A percentile compares a stretch with the other conserved stretches of the same genome.
These are phyloP conservation scores for Clarias batrachus DNA, from an alignment of 2,113 vertebrate species.

Conservation along the genomic window DNA sequence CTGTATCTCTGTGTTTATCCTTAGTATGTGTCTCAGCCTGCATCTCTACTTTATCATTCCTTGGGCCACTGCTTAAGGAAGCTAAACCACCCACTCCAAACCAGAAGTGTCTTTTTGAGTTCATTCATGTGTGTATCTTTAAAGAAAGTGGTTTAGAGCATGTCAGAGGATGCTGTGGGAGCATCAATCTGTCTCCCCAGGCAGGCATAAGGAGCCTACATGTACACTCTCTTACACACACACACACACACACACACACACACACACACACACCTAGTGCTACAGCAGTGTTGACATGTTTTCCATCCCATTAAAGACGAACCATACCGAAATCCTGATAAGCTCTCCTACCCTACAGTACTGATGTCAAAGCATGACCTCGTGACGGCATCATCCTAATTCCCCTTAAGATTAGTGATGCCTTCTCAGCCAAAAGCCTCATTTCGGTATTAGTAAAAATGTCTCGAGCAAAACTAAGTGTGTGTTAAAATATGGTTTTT, in stretches of 20 bases:
- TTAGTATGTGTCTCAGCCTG: background rate
- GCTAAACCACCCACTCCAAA: background rate
- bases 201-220: constrained; percentile 26
- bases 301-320: constrained; percentile 19
- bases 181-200: constrained; percentile 28
- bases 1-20: background rate
- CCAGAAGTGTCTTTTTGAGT: constrained; percentile 18
- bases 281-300: constrained; percentile 3
- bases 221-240: constrained; percentile 23
- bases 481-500: background rate
- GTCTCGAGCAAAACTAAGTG: background rate
- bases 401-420: constrained; percentile 24
- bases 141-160: constrained; percentile 25
- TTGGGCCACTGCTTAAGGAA: constrained; percentile 14
- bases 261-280: constrained; percentile 16
- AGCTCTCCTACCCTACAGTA: constrained; percentile 12
- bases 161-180: constrained; percentile 4
- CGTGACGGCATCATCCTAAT: constrained; percentile 9
- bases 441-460: background rate
- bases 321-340: constrained; percentile 42
- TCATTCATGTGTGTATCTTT: constrained; percentile 23
- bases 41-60: background rate
- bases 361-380: constrained; percentile 31
- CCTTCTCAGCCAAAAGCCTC: background rate
- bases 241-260: constrained; percentile 30